phyloP scores from a whole-genome alignment of 2,888 invertebrate genomes.

The Cyclophora albipunctata region DNA sequence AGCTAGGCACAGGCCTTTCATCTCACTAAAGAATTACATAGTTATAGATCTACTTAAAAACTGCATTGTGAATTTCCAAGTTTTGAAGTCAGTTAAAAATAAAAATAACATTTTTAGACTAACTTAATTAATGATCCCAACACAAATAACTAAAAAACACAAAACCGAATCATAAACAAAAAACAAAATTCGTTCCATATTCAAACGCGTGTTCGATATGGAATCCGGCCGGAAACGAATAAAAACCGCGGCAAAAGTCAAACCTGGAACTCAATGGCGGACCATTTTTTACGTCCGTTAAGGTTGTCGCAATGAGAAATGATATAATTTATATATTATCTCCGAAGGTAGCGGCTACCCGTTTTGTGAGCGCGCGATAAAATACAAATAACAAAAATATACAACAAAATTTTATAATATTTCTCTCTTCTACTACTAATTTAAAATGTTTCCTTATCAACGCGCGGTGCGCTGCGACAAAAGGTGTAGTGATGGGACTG shows the following conservation, averaged over 20 bases:
- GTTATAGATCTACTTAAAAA: too few relatives aligned
- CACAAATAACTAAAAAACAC: background rate
- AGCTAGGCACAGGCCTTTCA: too few relatives aligned
- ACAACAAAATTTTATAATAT: conserved; percentile 55
- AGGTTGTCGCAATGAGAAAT: conserved; percentile 73
- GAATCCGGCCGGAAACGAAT: conserved; percentile 72
- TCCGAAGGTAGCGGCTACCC: conserved; percentile 68
- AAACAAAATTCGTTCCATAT: conserved; percentile 22
- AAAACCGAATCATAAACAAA: conserved; percentile 12
- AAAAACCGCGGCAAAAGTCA: conserved; percentile 74
- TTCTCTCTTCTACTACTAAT: conserved; percentile 70
- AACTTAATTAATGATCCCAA: too few relatives aligned
- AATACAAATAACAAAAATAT: conserved; percentile 67
- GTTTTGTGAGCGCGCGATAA: conserved; percentile 68
- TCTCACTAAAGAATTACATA: too few relatives aligned
- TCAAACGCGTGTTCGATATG: conserved; percentile 41
- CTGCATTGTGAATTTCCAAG: too few relatives aligned
- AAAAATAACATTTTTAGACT: too few relatives aligned
- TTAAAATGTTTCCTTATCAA: conserved; percentile 76
- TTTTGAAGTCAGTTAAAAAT: too few relatives aligned
- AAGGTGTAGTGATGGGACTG: conserved; percentile 45
- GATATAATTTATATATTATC: conserved; percentile 75
- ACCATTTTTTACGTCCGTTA: conserved; percentile 73
- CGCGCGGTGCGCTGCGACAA: conserved; percentile 67
- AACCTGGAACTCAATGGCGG: conserved; percentile 67